Evolutionary conservation across 2,113 vertebrate genomes (phyloP).

Genomic region (Embiotoca jacksoni): DNA sequence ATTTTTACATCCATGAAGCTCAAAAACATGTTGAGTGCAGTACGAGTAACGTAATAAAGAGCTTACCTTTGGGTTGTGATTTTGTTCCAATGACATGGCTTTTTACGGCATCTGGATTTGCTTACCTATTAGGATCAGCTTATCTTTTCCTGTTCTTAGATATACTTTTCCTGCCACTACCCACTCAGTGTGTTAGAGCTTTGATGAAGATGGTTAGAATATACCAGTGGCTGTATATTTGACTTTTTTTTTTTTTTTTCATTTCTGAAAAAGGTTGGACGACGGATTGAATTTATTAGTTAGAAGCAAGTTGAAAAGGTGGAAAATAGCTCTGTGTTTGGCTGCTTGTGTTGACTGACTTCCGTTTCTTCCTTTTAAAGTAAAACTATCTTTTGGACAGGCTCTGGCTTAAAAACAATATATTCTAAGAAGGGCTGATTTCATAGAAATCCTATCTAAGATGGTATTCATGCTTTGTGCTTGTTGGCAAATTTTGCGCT

Average conservation of each 20-base stretch:
- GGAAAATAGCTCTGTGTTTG: constrained; percentile 10
- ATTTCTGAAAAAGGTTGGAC: constrained; percentile 11
- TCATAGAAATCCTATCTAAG: not conserved
- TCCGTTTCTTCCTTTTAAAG: too few species aligned
- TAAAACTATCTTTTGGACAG: too few species aligned
- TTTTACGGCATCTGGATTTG: constrained; percentile 9
- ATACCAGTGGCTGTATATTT: not conserved
- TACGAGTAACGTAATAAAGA: not conserved
- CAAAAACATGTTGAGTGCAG: constrained; percentile 1
- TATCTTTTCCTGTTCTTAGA: constrained; percentile 9
- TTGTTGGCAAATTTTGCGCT: not conserved
- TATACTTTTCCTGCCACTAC: not conserved
- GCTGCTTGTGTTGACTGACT: constrained; percentile 3
- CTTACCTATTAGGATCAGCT: not conserved
- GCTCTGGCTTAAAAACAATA: not conserved
- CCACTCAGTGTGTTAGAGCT: not conserved
- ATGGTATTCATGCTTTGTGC: too few species aligned
- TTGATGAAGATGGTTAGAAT: constrained; percentile 15
- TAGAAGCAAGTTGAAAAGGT: not conserved
- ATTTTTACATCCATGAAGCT: constrained; percentile 12
- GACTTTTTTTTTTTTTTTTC: constrained; percentile 10
- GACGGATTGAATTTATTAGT: not conserved
- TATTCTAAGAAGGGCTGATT: not conserved
- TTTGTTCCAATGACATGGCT: constrained; percentile 6
- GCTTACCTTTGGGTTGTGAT: constrained; percentile 11